Conservation (phyloP, 2,113 vertebrate genomes). For the Perca fluviatilis region DNA sequence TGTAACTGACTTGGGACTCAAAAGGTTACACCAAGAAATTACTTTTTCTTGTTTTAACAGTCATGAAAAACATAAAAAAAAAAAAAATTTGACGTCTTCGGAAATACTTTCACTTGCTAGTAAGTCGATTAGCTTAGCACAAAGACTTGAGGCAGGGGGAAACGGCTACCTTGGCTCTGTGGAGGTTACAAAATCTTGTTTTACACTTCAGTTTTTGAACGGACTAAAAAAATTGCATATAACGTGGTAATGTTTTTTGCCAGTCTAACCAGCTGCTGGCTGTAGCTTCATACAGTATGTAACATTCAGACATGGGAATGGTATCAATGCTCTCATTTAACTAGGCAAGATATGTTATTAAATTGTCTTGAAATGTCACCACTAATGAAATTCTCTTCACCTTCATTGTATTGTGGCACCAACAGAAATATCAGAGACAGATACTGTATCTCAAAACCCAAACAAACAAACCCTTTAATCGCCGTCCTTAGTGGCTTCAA, state of each 20-base stretch:
- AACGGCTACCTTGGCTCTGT: background rate
- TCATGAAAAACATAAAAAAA: background rate
- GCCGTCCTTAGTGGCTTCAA: background rate
- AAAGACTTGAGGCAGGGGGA: background rate
- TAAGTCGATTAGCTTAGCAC: background rate
- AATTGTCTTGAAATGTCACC: background rate
- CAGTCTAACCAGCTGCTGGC: background rate
- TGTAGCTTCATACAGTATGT: background rate
- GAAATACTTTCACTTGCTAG: background rate
- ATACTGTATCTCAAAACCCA: background rate
- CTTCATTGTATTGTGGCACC: background rate
- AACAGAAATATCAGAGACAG: background rate
- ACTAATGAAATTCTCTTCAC: background rate
- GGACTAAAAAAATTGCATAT: background rate
- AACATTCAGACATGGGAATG: background rate
- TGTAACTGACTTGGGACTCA: background rate
- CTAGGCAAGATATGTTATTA: background rate
- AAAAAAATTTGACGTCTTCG: background rate
- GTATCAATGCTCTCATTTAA: background rate
- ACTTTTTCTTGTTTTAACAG: background rate
- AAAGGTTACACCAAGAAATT: background rate
- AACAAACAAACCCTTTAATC: constrained; percentile 5
- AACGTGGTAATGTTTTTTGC: background rate
- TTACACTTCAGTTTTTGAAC: background rate
- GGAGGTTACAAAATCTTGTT: background rate